Base-by-base conservation (phyloP, 2,113 vertebrate genomes). In the Etia nguti region DNA sequence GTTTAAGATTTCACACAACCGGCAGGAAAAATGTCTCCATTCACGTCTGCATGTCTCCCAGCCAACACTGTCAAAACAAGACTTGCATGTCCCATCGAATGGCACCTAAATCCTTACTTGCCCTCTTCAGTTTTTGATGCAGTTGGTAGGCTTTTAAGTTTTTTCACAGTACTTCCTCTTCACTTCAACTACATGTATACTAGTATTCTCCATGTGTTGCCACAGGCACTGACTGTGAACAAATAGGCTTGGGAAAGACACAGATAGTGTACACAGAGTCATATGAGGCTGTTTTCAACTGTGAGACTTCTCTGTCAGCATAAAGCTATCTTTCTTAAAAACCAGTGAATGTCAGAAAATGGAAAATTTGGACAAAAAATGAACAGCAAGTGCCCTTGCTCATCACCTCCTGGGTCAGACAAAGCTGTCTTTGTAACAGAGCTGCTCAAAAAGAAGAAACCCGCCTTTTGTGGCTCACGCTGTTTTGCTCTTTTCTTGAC, bases 381-480 rank as follows among this genome's bases (percentile, higher is more conserved):
- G n/a, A 65, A 56, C 88, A 84, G 13, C 7, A n/a, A n/a, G 43
- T 68, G 20, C 0, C 46, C 13, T 0, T 50, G 70, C 79, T 86
- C 65, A 29, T 87, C 77, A 56, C 29, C 60, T 80, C 80, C 41
- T 81, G 90, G 54, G 79, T 62, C 24, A 22, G 68, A 89, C 86
- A 87, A 81, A 85, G 87, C 86, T 3, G 75, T 24, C 73, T 89
- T 93, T 95, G 93, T 95, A 11, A 65, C 20, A 7, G 7, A 62
- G 8, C 6, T 3, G 2, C 80, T 80, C 31, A 6, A 79, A 41
- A 85, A 81, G 87, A 73, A 85, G 34, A 86, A 93, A 90, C 86
- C 73, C 29, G 10, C 80, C 52, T 56, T 82, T 80, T 87, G 62
- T 77, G 57, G 41, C 77, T 86, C 62, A 18, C 12, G 52, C 81